Conservation (phyloP, 2,888 invertebrate species). For the Scotopteryx bipunctaria region DNA sequence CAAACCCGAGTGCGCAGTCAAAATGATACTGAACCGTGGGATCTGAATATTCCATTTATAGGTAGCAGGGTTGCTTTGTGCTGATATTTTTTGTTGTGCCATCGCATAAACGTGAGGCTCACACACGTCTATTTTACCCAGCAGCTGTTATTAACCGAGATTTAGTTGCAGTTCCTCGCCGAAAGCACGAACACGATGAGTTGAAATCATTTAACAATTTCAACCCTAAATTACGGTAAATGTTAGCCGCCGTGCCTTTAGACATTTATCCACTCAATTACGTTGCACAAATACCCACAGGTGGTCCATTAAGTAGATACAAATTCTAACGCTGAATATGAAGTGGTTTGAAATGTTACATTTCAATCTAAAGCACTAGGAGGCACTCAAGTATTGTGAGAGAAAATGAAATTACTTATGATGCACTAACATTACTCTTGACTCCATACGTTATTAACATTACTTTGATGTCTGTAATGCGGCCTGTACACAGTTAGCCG, state of each 20-base stretch:
- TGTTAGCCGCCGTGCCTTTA: conserved; percentile 51
- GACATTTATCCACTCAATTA: conserved; percentile 57
- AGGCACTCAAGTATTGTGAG: conserved; percentile 8
- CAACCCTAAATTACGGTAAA: conserved; percentile 64
- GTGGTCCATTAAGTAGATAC: conserved; percentile 44
- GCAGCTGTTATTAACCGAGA: conserved; percentile 59
- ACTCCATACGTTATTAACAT: too few species aligned
- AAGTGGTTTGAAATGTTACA: conserved; percentile 3
- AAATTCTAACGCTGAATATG: conserved; percentile 24
- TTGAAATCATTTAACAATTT: conserved; percentile 63
- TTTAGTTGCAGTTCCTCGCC: conserved; percentile 50
- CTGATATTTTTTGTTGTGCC: conserved; percentile 74
- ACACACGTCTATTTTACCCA: conserved; percentile 62
- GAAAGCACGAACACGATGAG: conserved; percentile 59
- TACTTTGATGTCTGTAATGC: too few species aligned
- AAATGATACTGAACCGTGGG: conserved; percentile 69
- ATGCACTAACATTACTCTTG: background rate
- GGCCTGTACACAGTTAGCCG: too few species aligned
- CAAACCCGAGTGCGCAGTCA: conserved; percentile 58
- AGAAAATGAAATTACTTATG: conserved; percentile 1
- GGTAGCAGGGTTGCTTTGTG: conserved; percentile 64
- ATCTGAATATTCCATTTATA: conserved; percentile 77
- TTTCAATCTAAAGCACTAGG: conserved; percentile 18
- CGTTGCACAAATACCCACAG: conserved; percentile 53
- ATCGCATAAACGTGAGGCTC: conserved; percentile 70